Conservation (phyloP, 2,113 vertebrate genomes). For the Laticauda colubrina region DNA sequence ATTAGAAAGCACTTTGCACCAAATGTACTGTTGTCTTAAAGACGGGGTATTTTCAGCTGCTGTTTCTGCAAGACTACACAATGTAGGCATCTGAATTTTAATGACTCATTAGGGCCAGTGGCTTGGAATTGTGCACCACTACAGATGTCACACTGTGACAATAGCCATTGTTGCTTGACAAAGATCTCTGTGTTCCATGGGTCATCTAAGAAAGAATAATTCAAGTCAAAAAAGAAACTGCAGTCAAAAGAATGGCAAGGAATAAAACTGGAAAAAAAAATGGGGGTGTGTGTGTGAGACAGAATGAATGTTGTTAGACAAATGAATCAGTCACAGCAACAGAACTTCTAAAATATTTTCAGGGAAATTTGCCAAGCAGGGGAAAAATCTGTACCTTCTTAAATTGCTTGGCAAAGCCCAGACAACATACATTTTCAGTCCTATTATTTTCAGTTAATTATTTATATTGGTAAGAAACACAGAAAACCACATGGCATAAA, state of each 20-base stretch:
- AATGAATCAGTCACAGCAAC: not conserved
- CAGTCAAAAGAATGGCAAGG: slow-evolving; percentile 27
- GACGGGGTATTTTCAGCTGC: slow-evolving; percentile 10
- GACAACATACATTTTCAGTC: not conserved
- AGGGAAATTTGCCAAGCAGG: not conserved
- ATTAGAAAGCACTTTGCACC: slow-evolving; percentile 14
- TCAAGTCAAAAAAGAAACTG: slow-evolving; percentile 3
- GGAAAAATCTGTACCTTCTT: not conserved
- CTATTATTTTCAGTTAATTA: not conserved
- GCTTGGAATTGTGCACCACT: not conserved
- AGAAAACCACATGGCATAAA: not conserved
- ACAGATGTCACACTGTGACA: slow-evolving; percentile 1
- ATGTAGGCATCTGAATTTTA: not conserved
- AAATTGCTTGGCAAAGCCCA: not conserved
- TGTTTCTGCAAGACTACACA: not conserved
- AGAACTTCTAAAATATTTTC: slow-evolving; percentile 21
- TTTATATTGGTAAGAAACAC: not conserved
- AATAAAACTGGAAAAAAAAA: not conserved
- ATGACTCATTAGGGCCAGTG: not conserved
- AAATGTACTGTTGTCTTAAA: slow-evolving; percentile 4
- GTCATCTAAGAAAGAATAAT: not conserved
- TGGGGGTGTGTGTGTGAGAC: not conserved
- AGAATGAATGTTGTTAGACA: slow-evolving; percentile 3
- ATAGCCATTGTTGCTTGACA: accelerated
- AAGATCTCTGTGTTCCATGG: not conserved